phyloP scores from a whole-genome alignment of 1,140 invertebrate genomes.

The Leptinotarsa lineolata region DNA sequence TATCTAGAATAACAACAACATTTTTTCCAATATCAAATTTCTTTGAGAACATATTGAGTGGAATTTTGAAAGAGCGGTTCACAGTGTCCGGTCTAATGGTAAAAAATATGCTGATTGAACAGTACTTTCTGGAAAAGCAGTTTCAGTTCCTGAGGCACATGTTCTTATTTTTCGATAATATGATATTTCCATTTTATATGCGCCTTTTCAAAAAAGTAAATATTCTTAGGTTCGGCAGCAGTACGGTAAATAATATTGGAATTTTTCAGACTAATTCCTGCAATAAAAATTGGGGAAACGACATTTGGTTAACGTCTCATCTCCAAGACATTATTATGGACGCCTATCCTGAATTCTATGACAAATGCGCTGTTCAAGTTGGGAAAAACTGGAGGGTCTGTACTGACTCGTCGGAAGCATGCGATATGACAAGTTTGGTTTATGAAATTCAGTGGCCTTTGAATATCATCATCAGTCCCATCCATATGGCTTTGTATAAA shows the following conservation, averaged over 20 bases:
- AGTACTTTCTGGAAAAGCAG: constrained; percentile 60
- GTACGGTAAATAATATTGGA: background rate
- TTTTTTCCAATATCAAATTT: constrained; percentile 52
- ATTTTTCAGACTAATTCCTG: constrained; percentile 33
- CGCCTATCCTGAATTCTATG: constrained; percentile 46
- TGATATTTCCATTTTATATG: constrained; percentile 67
- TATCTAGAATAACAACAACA: constrained; percentile 39
- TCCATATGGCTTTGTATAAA: constrained; percentile 63
- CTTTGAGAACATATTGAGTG: constrained; percentile 55
- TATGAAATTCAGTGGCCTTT: constrained; percentile 62
- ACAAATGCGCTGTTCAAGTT: constrained; percentile 45
- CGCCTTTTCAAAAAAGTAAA: constrained; percentile 63
- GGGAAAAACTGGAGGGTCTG: constrained; percentile 33
- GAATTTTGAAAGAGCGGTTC: constrained; percentile 58
- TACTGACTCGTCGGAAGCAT: constrained; percentile 55
- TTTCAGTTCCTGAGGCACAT: constrained; percentile 60
- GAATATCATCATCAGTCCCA: constrained; percentile 61
- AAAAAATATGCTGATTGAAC: constrained; percentile 59
- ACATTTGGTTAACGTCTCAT: constrained; percentile 49
- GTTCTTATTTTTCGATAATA: constrained; percentile 68
- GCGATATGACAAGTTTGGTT: constrained; percentile 61
- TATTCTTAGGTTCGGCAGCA: no score
- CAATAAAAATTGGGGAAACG: constrained; percentile 42
- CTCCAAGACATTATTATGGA: constrained; percentile 50
- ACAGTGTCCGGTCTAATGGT: constrained; percentile 60